Evolutionary conservation across 92 coral and sea anemone species (phyloP), one percentile per base, ranked within the genome.

Genomic region (Desmophyllum pertusum): DNA sequence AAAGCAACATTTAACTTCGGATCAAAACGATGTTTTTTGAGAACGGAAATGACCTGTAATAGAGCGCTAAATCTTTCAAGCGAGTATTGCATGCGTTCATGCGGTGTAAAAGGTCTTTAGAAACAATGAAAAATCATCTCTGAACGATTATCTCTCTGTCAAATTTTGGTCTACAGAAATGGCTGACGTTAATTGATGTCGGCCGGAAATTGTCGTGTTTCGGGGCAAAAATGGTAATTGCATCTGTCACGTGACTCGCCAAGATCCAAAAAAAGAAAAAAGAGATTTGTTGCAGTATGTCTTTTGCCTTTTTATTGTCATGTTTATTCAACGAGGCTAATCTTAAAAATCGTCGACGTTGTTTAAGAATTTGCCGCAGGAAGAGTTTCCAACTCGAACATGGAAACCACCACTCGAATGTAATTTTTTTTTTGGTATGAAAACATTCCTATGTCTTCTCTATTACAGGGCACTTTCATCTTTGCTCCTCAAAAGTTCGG

Each of bases 131-230:
- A 80, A 36, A 37, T 73, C 84, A 80, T 80, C 77, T 27, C 76
- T 67, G 50, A 82, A 55, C 86, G 86, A 82, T 82, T 82, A 82
- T 68, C 72, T 82, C 25, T 19, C 78, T 82, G 86, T 72, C 79
- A 82, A 72, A 23, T 8, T n/a, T 31, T 27, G 43, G 57, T 43
- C 66, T 48, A 41, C 53, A 70, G 41, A 82, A 55, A 57, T 17
- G 59, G 2, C 70, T 55, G 86, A 82, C 86, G 79, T 61, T 82
- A 55, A 82, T 82, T 82, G 86, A 82, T 82, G 29, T 70, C 23
- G 66, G 67, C 79, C 86, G 86, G 86, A 82, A 82, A 82, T 82
- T 42, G 79, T 18, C 45, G 10, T 43, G 45, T 38, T n/a, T 82
- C 62, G 59, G 57, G 53, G 33, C 43, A 55, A 25, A 81, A 81